Base-by-base conservation (phyloP, 2,888 invertebrate genomes). In the Drosophila neutralis region DNA sequence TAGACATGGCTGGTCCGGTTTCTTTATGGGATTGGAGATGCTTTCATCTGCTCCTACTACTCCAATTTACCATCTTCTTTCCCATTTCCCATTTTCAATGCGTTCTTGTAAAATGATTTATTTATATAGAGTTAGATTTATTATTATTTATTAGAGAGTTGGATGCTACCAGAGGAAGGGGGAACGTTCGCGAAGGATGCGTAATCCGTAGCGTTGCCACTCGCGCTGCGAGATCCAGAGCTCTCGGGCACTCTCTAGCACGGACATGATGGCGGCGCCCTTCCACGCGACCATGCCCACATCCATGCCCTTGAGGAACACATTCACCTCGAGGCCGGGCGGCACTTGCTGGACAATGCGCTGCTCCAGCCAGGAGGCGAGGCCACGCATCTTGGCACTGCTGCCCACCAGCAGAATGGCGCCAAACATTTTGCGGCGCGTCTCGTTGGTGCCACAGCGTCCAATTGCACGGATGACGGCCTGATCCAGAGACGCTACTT, bases 381-480 rank as follows among this genome's bases (percentile, higher is more conserved):
- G 95, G 2, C 97, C 98, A 59, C 96, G 95, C 80, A 98, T 96
- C 93, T 98, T 98, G 91, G 97, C 96, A 2, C 98, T 98, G 4
- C 98, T 98, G 8, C 98, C 98, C 8, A 98, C 97, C 1, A 98
- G 95, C 29, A 98, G 94, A 74, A 98, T 97, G 87, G 97, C 97
- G 65, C 97, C 97, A 91, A 98, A 98, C 98, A 98, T 98, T 93
- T 98, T 98, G 53, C 97, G 94, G 92, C 98, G 98, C 67, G 98
- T 93, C 82, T 98, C 98, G 80, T 98, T 98, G 62, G 95, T 96
- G 6, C 96, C 95, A 95, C 98, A 98, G 84, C 97, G 95, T 88
- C 98, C 98, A 78, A 99, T 98, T 88, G 98, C 97, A 90, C 97
- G 97, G 2, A 98, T 93, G 73, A 98, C 96, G 0, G 98, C 98